Base-by-base conservation (phyloP, 2,113 vertebrate genomes). In the Tichodroma muraria region DNA sequence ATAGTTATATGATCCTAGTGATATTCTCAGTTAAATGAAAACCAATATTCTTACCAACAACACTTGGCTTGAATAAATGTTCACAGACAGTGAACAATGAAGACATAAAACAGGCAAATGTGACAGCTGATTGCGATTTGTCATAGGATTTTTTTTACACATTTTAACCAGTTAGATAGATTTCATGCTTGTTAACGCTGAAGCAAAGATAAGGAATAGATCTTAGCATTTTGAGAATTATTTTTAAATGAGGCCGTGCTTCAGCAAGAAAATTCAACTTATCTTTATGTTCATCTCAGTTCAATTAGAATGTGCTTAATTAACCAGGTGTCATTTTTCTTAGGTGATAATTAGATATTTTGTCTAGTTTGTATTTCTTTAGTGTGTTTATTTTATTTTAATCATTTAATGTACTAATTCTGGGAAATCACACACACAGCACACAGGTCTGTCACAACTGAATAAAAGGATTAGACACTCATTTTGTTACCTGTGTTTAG, bases 81-180 rank as follows among this genome's bases (percentile, higher is more conserved):
- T 91, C 85, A 88, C 83, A 88, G 92, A 94, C 91, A 80, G 40
- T 25, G 72, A 93, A 90, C 77, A 94, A 93, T 78, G 56, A 91
- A 95, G 90, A 93, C 13, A 84, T 64, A 86, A 91, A 90, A 6
- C 35, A 75, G 72, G 64, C 38, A 91, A 91, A 93, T 60, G 57
- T 88, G 90, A 84, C 90, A 95, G 80, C 82, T 95, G 92, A 90
- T 80, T 76, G 82, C 5, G 4, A 95, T 93, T 94, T 91, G 50
- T 57, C 57, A 18, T 40, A 86, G 56, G 54, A 66, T 56, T 94
- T 61, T 86, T 53, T 47, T 27, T 11, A 75, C 72, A 84, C 54
- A 68, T 81, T 95, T 88, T 88, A 94, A 68, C 72, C 72, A 68
- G 75, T 78, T 56, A 89, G 50, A 37, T 10, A 56, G 66, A 85